Conservation (phyloP, 2,797 vertebrate genomes). For the Heteromormyrus szaboi region DNA sequence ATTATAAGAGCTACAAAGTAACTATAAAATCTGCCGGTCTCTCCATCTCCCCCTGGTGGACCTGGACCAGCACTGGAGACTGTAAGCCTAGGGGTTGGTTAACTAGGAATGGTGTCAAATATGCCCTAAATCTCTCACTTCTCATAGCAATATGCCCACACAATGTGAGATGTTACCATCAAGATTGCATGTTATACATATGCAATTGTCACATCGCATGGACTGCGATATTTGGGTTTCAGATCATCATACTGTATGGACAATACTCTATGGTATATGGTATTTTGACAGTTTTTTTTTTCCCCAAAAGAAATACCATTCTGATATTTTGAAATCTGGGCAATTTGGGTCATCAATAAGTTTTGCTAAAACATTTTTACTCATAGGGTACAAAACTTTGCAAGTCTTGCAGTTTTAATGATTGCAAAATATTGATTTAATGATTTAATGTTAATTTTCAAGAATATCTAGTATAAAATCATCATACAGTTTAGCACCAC, state of each 20-base stretch:
- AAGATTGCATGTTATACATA: neutral
- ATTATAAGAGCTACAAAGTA: conserved; percentile 55
- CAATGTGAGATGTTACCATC: neutral
- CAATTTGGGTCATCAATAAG: neutral
- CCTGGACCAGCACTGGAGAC: neutral
- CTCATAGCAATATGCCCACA: neutral
- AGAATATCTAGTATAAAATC: neutral
- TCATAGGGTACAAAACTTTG: neutral
- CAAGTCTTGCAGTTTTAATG: neutral
- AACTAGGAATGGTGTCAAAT: neutral
- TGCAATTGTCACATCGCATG: neutral
- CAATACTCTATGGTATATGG: neutral
- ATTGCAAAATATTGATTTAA: neutral
- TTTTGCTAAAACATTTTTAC: neutral
- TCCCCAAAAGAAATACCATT: neutral
- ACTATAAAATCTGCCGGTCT: conserved; percentile 45
- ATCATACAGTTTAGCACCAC: neutral
- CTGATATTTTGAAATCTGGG: neutral
- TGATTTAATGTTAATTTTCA: neutral
- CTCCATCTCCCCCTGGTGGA: neutral
- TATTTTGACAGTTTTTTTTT: neutral
- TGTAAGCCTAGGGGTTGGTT: neutral
- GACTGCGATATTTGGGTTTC: neutral
- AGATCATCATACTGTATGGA: neutral
- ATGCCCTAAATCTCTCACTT: neutral